Evolutionary conservation across 2,797 vertebrate species (phyloP).

Genomic region (Notamacropus eugenii): DNA sequence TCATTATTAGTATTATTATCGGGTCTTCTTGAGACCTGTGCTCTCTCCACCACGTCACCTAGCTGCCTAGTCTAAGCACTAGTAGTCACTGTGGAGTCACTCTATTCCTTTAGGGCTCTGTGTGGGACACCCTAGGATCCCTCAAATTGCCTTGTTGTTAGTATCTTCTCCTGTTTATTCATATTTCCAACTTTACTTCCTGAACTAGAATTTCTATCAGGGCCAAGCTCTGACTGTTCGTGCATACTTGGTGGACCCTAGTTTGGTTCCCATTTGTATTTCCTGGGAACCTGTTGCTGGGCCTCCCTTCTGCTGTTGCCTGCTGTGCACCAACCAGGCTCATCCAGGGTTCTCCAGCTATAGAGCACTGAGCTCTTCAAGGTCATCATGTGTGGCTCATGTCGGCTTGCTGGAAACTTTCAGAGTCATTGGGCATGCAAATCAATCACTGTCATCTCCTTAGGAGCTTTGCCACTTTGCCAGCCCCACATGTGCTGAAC

Average conservation of each 20-base stretch:
- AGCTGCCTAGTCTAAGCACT: background rate
- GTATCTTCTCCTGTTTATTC: background rate
- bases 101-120: background rate
- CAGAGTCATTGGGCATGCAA: background rate
- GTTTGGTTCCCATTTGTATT: background rate
- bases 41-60: background rate
- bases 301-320: background rate
- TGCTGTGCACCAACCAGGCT: background rate
- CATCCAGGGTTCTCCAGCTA: background rate
- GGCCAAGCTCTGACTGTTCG: background rate
- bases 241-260: background rate
- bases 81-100: too few species aligned
- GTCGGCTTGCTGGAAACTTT: background rate
- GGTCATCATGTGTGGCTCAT: background rate
- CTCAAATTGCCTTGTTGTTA: background rate
- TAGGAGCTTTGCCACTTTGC: background rate
- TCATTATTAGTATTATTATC: background rate
- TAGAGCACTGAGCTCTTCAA: background rate
- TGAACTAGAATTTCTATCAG: background rate
- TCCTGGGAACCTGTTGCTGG: background rate
- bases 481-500: background rate
- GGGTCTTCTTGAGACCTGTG: background rate
- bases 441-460: background rate
- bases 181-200: background rate
- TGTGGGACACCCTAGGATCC: background rate